phyloP scores from a whole-genome alignment of 2,888 invertebrate species.

The Gastracanthus pulcherrimus region DNA sequence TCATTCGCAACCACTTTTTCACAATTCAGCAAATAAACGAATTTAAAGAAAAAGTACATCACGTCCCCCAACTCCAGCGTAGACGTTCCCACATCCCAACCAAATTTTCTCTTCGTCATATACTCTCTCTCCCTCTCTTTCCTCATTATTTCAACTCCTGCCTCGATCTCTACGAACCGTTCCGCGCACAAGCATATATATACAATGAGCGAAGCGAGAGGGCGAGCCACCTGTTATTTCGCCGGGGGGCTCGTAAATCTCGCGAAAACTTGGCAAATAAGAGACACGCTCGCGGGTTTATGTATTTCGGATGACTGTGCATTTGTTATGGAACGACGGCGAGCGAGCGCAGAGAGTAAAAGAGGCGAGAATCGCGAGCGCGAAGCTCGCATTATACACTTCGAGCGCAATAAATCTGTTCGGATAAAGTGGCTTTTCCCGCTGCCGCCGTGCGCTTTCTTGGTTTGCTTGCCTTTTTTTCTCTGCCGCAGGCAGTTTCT shows the following conservation, averaged over 20 bases:
- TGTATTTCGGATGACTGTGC: conserved; percentile 53
- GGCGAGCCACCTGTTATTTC: conserved; percentile 52
- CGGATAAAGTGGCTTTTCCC: conserved; percentile 23
- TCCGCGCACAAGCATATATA: too few relatives aligned
- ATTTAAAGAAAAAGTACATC: too few relatives aligned
- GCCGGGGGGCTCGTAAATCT: conserved; percentile 54
- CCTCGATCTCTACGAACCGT: too few relatives aligned
- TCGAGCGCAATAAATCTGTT: conserved; percentile 44
- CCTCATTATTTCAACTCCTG: not conserved
- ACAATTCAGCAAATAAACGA: too few relatives aligned
- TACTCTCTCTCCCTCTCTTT: not conserved
- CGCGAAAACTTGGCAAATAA: conserved; percentile 61
- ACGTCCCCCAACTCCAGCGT: too few relatives aligned
- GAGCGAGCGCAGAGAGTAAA: not conserved
- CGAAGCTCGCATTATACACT: conserved; percentile 26
- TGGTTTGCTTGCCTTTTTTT: not conserved
- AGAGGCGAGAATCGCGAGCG: not conserved
- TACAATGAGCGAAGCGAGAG: not conserved
- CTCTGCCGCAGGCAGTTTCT: too few relatives aligned
- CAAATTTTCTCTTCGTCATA: not conserved
- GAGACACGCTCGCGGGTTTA: conserved; percentile 50
- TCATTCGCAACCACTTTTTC: too few relatives aligned
- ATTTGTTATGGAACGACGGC: conserved; percentile 41
- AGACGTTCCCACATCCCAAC: not conserved
- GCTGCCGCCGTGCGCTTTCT: not conserved